Base-by-base conservation (phyloP, 2,888 invertebrate species). In the Trachelus stipa region DNA sequence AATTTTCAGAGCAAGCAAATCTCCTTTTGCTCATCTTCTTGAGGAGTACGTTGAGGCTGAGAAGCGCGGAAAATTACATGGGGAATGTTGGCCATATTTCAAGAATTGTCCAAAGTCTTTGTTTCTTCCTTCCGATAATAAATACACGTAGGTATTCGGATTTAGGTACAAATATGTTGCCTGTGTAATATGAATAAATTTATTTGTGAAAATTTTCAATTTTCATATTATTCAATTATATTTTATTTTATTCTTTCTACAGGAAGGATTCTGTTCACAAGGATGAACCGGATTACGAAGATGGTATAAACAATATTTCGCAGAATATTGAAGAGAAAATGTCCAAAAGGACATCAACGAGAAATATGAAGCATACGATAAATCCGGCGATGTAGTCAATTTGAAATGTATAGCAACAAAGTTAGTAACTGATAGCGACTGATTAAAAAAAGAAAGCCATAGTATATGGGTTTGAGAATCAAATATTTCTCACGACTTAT, bases 61-160 rank as follows among this genome's bases (percentile, higher is more conserved):
- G 91, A 94, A 94, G 79, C 94, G 95, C 11, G 97, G 97, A 0
- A 94, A 94, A 86, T 90, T 92, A 40, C 93, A 94, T 0, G 96
- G 96, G 11, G 97, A 97, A 91, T 97, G 97, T 90, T 97, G 96
- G 95, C 96, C 96, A 0, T 97, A 97, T 89, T 95, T 95, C 92
- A 95, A 96, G 87, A 94, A 95, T 76, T 97, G 97, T 87, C 95
- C 97, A 30, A 96, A 96, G 91, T 97, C 97, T 77, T 93, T 97
- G 76, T 97, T 97, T 89, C 92, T 93, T 81, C 92, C 94, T 35
- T 92, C 92, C 77, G 92, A 92, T 79, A 93, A 93, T 84, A 92
- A 93, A 86, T 94, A 94, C 86, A 91, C 92, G 93, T 93, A 87
- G 88, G 88, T 88, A 80, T 69, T 76, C 68, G 30, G 31, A 71